Evolutionary conservation across 2,113 vertebrate genomes (phyloP).

Genomic region (Catharus bicknelli): DNA sequence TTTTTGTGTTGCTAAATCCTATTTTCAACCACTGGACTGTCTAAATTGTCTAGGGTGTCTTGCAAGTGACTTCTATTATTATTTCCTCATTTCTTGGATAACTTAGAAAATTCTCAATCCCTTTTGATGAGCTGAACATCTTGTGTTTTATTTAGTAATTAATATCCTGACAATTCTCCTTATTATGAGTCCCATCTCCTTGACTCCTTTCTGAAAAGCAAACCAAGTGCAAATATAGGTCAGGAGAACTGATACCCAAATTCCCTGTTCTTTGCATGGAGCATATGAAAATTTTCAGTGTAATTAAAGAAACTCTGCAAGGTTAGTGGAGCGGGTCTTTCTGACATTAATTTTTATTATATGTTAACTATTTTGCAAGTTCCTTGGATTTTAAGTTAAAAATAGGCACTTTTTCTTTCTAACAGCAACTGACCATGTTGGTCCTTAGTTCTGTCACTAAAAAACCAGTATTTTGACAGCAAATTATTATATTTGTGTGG

Average conservation of each 20-base stretch:
- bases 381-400: neutral
- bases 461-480: neutral
- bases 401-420: neutral
- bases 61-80: neutral
- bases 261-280: neutral
- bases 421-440: neutral
- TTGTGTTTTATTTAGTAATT: slow-evolving; percentile 14
- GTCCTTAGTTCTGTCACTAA: neutral
- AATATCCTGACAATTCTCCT: neutral
- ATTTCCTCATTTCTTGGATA: neutral
- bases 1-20: neutral
- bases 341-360: slow-evolving; percentile 9
- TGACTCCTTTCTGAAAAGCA: slow-evolving; percentile 13
- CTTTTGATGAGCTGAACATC: neutral
- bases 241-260: neutral
- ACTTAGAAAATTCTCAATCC: neutral
- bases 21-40: neutral
- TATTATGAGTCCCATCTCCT: neutral
- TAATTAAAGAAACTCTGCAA: slow-evolving; percentile 9
- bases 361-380: neutral
- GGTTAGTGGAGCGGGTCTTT: slow-evolving; percentile 12
- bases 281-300: neutral
- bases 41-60: neutral
- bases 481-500: neutral
- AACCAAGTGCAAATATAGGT: neutral